Evolutionary conservation across 2,113 vertebrate genomes (phyloP), one percentile per base, ranked within the genome.

Genomic region (Macquaria ambigua): DNA sequence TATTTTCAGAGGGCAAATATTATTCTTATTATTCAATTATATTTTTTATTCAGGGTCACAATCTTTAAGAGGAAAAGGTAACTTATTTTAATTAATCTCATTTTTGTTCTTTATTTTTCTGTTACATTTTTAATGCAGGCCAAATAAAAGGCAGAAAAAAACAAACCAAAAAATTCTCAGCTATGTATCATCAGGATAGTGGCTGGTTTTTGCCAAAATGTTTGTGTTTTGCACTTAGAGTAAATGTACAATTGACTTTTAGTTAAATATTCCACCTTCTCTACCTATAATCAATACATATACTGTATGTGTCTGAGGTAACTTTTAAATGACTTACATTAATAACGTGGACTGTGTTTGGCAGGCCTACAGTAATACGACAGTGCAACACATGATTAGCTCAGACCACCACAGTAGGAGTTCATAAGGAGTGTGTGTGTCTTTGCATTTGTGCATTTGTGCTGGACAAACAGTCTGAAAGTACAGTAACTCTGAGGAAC

Each of bases 401-500:
- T 72, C 41, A 52, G 39, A 81, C 64, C 75, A 10, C 34, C 18
- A 50, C 50, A 37, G 10, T 37, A 59, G 41, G 62, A 67, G 43
- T 81, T 73, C 56, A 67, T 11, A 61, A 12, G 7, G 10, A 64
- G 48, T 69, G 62, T 56, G 43, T 83, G 76, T 67, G 52, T 74
- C 31, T 75, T 34, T 74, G 55, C 61, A 68, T 74, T 43, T 70
- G 74, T 80, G 85, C 87, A 14, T 5, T 41, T 78, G 64, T 68
- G 73, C 84, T 77, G 80, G 86, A 48, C 46, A 79, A 82, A 83
- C 76, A 77, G 68, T 79, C 71, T 71, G 68, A 80, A 85, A 91
- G 86, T 89, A 89, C 85, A 93, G 89, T 90, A 71, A 70, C 69
- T 80, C 82, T 92, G 87, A 83, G 78, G 84, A 90, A 92, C 86